phyloP scores from a whole-genome alignment of 2,797 vertebrate species.

The Xerus rutilus region DNA sequence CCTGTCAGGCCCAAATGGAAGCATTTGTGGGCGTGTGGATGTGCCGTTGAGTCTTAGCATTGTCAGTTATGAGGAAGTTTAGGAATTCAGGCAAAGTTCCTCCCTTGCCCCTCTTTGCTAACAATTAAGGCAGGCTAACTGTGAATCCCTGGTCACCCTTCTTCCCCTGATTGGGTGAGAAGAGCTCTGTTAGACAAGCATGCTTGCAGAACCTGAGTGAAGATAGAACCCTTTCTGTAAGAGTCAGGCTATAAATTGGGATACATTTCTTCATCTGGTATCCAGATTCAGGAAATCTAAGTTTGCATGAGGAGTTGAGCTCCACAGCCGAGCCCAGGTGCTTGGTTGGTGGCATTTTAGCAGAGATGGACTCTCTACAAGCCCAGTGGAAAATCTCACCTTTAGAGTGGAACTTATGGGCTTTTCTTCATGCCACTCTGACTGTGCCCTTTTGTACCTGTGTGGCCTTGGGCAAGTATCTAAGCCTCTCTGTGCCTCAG shows the following conservation, averaged over 20 bases:
- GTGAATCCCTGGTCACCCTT: slow-evolving; percentile 57
- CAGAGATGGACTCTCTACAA: not conserved
- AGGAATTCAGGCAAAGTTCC: slow-evolving; percentile 40
- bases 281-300: slow-evolving; percentile 49
- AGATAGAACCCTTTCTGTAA: slow-evolving; percentile 50
- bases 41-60: slow-evolving; percentile 61
- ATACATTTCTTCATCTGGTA: slow-evolving; percentile 67
- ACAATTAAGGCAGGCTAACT: slow-evolving; percentile 61
- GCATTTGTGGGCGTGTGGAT: not conserved
- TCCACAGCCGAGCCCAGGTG: not conserved
- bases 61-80: slow-evolving; percentile 67
- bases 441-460: not conserved
- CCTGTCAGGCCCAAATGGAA: not conserved
- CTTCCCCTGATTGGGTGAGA: slow-evolving; percentile 36
- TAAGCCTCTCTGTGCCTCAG: slow-evolving; percentile 47
- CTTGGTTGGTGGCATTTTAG: not conserved
- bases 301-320: not conserved
- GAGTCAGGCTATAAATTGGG: slow-evolving; percentile 66
- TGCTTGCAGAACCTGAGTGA: slow-evolving; percentile 46
- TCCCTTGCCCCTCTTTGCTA: slow-evolving; percentile 51
- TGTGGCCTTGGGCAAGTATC: not conserved
- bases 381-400: not conserved
- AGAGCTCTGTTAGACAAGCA: slow-evolving; percentile 49
- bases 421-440: not conserved
- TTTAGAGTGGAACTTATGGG: not conserved